phyloP scores from a whole-genome alignment of 1,140 invertebrate species.

The Drosophila ironensis region DNA sequence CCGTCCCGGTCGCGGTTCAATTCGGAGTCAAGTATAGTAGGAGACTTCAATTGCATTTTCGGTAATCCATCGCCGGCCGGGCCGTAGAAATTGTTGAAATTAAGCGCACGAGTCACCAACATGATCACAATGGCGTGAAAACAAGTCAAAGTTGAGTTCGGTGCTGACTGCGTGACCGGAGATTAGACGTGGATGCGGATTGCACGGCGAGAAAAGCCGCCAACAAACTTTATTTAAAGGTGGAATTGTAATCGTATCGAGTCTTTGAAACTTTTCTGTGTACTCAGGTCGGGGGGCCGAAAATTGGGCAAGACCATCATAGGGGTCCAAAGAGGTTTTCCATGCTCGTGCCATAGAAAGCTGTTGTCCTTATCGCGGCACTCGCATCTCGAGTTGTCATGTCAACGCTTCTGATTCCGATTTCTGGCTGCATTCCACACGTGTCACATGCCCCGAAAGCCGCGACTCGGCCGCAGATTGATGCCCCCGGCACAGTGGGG shows the following conservation, averaged over 20 bases:
- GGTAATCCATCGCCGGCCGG: constrained; percentile 31
- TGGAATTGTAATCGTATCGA: no score
- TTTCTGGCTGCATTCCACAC: constrained; percentile 67
- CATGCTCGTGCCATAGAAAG: constrained; percentile 76
- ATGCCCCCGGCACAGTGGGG: constrained; percentile 49
- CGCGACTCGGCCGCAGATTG: constrained; percentile 43
- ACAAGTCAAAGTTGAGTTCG: constrained; percentile 57
- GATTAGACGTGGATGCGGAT: constrained; percentile 28
- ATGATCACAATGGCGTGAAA: constrained; percentile 71
- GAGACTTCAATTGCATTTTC: constrained; percentile 68
- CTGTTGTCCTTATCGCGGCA: constrained; percentile 54
- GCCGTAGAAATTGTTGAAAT: constrained; percentile 68
- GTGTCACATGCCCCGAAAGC: constrained; percentile 44
- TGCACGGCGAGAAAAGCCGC: constrained; percentile 3
- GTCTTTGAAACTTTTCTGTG: neutral
- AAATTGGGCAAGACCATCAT: constrained; percentile 25
- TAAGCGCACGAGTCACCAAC: constrained; percentile 75
- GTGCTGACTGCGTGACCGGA: constrained; percentile 55
- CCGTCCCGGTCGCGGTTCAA: constrained; percentile 8
- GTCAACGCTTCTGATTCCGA: constrained; percentile 79
- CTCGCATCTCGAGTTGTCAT: constrained; percentile 75
- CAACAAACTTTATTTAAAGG: neutral
- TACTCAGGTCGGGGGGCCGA: neutral
- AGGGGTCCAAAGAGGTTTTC: constrained; percentile 68
- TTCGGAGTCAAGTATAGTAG: constrained; percentile 50